These are phyloP conservation scores for Polymixis flavicincta DNA, from an alignment of 2,888 invertebrate genomes.

Conservation along the genomic window DNA sequence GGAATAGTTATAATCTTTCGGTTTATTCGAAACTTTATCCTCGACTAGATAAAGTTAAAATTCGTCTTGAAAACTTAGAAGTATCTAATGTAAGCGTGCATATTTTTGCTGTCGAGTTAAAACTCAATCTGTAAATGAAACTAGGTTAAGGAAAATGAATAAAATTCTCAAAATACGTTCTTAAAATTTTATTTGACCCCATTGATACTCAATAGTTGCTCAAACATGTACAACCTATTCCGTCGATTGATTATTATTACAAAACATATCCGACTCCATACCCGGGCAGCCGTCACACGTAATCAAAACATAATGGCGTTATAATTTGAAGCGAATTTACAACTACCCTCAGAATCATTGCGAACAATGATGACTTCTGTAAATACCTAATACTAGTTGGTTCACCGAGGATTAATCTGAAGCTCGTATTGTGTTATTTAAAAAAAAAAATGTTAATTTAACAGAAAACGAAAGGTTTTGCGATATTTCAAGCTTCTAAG, in stretches of 20 bases:
- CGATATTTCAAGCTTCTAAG: background rate
- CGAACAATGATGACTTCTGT: constrained; percentile 48
- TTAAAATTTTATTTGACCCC: constrained; percentile 90
- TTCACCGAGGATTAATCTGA: constrained; percentile 56
- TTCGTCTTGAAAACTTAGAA: background rate
- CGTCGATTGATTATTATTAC: constrained; percentile 76
- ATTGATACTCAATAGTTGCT: constrained; percentile 86
- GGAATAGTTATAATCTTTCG: background rate
- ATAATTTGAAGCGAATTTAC: constrained; percentile 71
- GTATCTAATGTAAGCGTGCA: background rate
- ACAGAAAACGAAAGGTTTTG: background rate
- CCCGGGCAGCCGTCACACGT: constrained; percentile 72
- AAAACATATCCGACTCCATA: constrained; percentile 80
- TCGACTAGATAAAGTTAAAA: background rate
- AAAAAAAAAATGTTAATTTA: background rate
- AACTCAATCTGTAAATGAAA: constrained; percentile 39
- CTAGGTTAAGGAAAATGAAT: constrained; percentile 49
- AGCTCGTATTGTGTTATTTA: constrained; percentile 9
- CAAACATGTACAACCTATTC: constrained; percentile 87
- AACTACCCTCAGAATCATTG: constrained; percentile 73
- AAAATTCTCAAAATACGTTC: constrained; percentile 74
- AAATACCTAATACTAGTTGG: constrained; percentile 45
- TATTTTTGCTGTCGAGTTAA: constrained; percentile 15
- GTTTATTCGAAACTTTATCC: background rate
- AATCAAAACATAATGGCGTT: constrained; percentile 61